A percentile compares a stretch with the other conserved stretches of the same genome.
Conservation (phyloP, 1,140 invertebrate genomes). For the Drosophila willistoni region DNA sequence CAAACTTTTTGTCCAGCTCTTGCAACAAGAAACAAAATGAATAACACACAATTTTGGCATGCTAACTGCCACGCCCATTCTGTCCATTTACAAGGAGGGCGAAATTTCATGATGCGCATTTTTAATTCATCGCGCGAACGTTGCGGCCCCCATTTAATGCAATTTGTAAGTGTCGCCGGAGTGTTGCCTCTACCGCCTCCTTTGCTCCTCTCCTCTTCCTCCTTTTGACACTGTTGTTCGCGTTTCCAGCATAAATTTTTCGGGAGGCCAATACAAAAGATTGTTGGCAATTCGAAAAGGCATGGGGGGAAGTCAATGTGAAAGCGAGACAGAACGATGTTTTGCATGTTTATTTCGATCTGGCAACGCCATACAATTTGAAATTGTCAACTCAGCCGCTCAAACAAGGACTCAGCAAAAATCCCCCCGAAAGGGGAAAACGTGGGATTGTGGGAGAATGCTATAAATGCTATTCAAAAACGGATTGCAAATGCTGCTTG, state of each 20-base stretch:
- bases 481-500: conserved; percentile 55
- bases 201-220: background rate
- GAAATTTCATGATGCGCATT: conserved; percentile 42
- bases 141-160: conserved; percentile 58
- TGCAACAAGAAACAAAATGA: conserved; percentile 19
- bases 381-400: conserved; percentile 50
- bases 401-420: conserved; percentile 18
- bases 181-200: conserved; percentile 16
- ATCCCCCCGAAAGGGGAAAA: background rate
- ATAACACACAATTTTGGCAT: conserved; percentile 19
- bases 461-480: conserved; percentile 69
- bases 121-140: conserved; percentile 39
- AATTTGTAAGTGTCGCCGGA: conserved; percentile 61
- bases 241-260: conserved; percentile 51
- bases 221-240: background rate
- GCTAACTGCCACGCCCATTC: conserved; percentile 30
- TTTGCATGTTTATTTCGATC: conserved; percentile 42
- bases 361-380: conserved; percentile 33
- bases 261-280: conserved; percentile 21
- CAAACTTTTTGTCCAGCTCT: conserved; percentile 37
- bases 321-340: conserved; percentile 1
- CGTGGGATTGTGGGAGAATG: conserved; percentile 25
- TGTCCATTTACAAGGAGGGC: conserved; percentile 3
- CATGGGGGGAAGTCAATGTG: background rate
- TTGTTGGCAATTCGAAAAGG: background rate